These are phyloP conservation scores for Candidula unifasciata DNA, from an alignment of 2,888 invertebrate genomes.

Conservation along the genomic window DNA sequence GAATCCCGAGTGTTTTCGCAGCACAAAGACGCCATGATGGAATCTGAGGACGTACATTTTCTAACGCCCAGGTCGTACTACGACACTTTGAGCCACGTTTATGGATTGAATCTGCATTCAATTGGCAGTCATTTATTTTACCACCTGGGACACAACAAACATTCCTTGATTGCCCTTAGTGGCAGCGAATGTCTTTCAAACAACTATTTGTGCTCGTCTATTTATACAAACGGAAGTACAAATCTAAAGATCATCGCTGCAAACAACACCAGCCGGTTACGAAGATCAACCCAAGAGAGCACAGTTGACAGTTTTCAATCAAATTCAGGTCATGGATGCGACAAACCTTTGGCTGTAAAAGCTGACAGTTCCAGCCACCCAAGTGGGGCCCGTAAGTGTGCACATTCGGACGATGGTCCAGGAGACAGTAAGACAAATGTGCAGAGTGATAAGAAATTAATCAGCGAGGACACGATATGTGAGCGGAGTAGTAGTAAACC, in stretches of 20 bases:
- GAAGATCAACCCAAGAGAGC: background rate
- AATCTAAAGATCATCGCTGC: background rate
- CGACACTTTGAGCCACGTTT: background rate
- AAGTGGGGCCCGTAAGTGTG: background rate
- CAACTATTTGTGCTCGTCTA: background rate
- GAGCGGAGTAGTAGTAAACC: background rate
- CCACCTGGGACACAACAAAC: background rate
- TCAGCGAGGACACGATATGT: background rate
- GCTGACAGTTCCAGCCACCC: background rate
- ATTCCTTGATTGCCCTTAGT: background rate
- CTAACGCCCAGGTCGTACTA: background rate
- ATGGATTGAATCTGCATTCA: background rate
- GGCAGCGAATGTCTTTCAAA: background rate
- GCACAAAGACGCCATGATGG: background rate
- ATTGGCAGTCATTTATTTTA: background rate
- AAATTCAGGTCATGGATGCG: no score
- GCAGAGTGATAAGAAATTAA: background rate
- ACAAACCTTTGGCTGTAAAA: background rate
- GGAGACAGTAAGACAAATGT: background rate
- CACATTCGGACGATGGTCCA: background rate
- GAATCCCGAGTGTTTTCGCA: background rate
- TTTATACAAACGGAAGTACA: background rate
- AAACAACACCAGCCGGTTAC: background rate
- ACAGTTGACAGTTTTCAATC: no score
- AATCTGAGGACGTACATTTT: background rate